These are phyloP conservation scores for Morinoia aosen DNA, from an alignment of 2,888 invertebrate species.

Conservation along the genomic window DNA sequence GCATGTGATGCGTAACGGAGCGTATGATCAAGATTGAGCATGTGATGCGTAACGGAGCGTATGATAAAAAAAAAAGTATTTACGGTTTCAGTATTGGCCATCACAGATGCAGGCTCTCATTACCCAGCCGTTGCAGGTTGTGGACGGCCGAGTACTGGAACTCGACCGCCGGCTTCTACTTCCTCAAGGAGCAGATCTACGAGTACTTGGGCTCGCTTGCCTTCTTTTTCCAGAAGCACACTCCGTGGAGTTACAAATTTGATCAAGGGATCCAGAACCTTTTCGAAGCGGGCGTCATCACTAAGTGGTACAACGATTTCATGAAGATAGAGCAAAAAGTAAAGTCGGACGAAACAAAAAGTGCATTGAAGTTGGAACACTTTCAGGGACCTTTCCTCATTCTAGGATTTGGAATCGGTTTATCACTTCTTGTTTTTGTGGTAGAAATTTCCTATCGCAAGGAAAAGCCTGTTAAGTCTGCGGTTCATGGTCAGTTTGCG, in stretches of 20 bases:
- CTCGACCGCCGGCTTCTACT: not conserved
- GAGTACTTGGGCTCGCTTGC: constrained; percentile 47
- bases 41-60: too few species aligned
- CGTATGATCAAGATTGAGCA: too few species aligned
- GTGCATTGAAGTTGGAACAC: not conserved
- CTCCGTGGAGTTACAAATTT: constrained; percentile 55
- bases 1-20: too few species aligned
- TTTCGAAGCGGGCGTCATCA: constrained; percentile 34
- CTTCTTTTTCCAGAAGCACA: constrained; percentile 52
- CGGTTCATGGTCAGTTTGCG: too few species aligned
- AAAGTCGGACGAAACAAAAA: not conserved
- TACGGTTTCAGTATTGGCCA: not conserved
- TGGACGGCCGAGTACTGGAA: not conserved
- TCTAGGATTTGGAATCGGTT: not conserved
- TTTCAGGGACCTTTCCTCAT: not conserved
- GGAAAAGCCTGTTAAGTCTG: not conserved
- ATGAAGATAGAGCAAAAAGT: not conserved
- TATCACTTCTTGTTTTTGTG: not conserved
- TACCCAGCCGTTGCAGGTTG: not conserved
- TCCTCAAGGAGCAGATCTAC: constrained; percentile 52
- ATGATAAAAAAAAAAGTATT: not conserved
- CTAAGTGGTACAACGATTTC: not conserved
- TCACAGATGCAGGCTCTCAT: not conserved
- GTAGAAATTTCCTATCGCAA: not conserved
- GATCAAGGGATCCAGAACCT: constrained; percentile 42